Evolutionary conservation across 2,113 vertebrate species (phyloP).

Genomic region (Butorides virescens): DNA sequence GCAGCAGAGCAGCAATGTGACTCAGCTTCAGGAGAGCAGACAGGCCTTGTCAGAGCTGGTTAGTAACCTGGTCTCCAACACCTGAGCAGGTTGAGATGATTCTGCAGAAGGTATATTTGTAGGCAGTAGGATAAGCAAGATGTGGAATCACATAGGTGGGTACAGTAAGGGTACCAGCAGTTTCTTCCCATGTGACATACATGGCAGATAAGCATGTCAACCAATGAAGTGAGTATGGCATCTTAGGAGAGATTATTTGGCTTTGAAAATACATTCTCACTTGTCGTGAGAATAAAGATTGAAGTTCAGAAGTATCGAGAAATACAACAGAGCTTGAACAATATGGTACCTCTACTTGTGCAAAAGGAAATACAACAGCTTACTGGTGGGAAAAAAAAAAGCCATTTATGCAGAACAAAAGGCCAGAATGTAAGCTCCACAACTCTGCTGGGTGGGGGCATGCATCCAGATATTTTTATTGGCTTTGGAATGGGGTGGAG

Average conservation of each 20-base stretch:
- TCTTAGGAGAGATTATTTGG: neutral
- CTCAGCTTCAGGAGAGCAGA: neutral
- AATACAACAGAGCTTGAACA: neutral
- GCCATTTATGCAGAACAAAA: neutral
- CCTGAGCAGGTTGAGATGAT: neutral
- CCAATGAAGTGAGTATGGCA: neutral
- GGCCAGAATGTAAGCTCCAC: neutral
- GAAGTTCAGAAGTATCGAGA: neutral
- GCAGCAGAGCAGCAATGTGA: neutral
- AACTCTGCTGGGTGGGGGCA: neutral
- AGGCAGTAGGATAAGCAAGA: neutral
- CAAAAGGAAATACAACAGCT: neutral
- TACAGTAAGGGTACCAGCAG: neutral
- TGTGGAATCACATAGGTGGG: neutral
- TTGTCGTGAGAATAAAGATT: neutral
- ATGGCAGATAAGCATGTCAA: neutral
- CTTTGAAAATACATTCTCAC: neutral
- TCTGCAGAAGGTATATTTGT: neutral
- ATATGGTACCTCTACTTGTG: neutral
- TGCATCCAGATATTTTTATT: neutral
- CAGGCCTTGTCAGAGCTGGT: neutral
- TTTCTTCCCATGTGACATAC: neutral
- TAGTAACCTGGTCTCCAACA: neutral
- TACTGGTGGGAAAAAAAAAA: neutral
- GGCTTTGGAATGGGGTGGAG: rapidly evolving